Conservation (phyloP, 1,140 invertebrate genomes). For the Drusus annulatus region DNA sequence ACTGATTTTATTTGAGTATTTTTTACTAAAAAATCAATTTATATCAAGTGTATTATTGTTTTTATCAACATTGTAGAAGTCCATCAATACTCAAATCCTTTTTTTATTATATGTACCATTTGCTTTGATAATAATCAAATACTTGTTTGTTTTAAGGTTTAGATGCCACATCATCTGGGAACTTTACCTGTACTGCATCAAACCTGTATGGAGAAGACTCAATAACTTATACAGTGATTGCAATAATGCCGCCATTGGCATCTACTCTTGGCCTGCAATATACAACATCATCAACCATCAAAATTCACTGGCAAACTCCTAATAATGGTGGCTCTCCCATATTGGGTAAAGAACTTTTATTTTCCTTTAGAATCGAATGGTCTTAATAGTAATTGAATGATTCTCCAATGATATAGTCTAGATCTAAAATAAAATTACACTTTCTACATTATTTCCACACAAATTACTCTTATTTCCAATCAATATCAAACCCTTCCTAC, state of each 20-base stretch:
- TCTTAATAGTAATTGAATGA: too few relatives aligned
- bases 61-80: too few relatives aligned
- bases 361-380: too few relatives aligned
- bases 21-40: too few relatives aligned
- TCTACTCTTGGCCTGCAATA: slow-evolving; percentile 77
- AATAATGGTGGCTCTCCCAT: slow-evolving; percentile 76
- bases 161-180: slow-evolving; percentile 78
- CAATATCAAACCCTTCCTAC: too few relatives aligned
- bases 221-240: slow-evolving; percentile 80
- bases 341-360: slow-evolving; percentile 70
- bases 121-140: slow-evolving; percentile 1
- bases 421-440: too few relatives aligned
- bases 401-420: too few relatives aligned
- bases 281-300: slow-evolving; percentile 77
- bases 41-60: too few relatives aligned
- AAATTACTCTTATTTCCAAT: too few relatives aligned
- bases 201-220: slow-evolving; percentile 85
- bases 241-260: slow-evolving; percentile 78
- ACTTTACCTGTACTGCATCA: slow-evolving; percentile 84
- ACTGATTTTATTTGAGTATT: too few relatives aligned
- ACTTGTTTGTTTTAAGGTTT: slow-evolving; percentile 67
- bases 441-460: too few relatives aligned
- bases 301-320: slow-evolving; percentile 77
- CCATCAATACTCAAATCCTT: background rate
- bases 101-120: background rate